Evolutionary conservation across 2,888 invertebrate genomes (phyloP).

Genomic region (Plebejus anna): DNA sequence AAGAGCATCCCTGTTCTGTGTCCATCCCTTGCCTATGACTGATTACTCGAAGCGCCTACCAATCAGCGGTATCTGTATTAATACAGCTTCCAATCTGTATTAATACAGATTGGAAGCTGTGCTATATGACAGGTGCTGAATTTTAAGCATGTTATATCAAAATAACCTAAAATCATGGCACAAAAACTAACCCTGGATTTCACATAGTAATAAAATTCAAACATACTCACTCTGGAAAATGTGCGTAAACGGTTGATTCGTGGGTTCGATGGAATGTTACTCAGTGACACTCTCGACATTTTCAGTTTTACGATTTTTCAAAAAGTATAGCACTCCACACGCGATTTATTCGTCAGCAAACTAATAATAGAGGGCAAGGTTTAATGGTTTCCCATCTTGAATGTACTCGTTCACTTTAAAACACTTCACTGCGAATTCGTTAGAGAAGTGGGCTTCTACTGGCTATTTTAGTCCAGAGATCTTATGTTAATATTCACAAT

Average conservation of each 20-base stretch:
- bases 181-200: not conserved
- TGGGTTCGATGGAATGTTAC: constrained; percentile 73
- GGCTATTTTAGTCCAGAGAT: not conserved
- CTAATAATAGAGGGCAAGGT: constrained; percentile 29
- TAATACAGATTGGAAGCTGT: not conserved
- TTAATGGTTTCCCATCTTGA: constrained; percentile 20
- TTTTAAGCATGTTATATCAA: not conserved
- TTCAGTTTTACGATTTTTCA: constrained; percentile 39
- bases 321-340: not conserved
- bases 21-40: too few species aligned
- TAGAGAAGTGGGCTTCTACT: not conserved
- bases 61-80: too few species aligned
- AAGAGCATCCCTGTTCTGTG: too few species aligned
- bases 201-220: constrained; percentile 29
- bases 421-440: not conserved
- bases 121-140: too few species aligned
- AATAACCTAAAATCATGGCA: not conserved
- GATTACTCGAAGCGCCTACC: too few species aligned
- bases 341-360: constrained; percentile 14
- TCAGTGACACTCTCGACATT: constrained; percentile 74
- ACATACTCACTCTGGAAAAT: constrained; percentile 68
- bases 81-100: not conserved
- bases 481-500: constrained; percentile 23
- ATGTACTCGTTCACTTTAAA: not conserved
- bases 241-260: constrained; percentile 70